A percentile compares a stretch with the other conserved stretches of the same genome.
These are phyloP conservation scores for Papilio demoleus DNA, from an alignment of 2,888 invertebrate species.

Conservation along the genomic window DNA sequence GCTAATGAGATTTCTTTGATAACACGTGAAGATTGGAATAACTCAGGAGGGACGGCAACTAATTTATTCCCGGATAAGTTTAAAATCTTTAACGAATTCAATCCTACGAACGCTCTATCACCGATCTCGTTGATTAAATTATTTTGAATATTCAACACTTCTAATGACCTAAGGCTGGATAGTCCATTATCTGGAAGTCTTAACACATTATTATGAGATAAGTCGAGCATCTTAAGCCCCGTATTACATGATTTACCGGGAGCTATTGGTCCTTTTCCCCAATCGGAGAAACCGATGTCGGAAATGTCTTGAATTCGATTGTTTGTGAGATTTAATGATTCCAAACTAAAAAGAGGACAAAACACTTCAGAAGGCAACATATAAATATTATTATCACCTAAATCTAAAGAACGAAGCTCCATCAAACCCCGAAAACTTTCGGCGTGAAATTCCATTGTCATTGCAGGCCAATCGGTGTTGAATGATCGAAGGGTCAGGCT, in stretches of 20 bases:
- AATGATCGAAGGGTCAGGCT: slow-evolving; percentile 88
- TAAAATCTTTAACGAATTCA: slow-evolving; percentile 87
- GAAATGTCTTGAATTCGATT: slow-evolving; percentile 91
- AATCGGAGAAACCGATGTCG: slow-evolving; percentile 89
- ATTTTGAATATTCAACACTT: slow-evolving; percentile 88
- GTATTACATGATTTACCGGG: slow-evolving; percentile 89
- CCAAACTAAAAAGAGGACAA: slow-evolving; percentile 88
- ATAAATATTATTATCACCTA: slow-evolving; percentile 91
- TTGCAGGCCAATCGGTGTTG: slow-evolving; percentile 91
- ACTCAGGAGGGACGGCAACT: slow-evolving; percentile 89
- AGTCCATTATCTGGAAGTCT: slow-evolving; percentile 88
- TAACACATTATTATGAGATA: slow-evolving; percentile 89
- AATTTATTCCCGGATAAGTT: slow-evolving; percentile 92
- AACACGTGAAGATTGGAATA: slow-evolving; percentile 88
- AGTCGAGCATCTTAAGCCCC: slow-evolving; percentile 87
- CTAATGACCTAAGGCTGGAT: slow-evolving; percentile 87
- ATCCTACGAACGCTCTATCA: slow-evolving; percentile 89
- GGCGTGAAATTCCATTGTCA: slow-evolving; percentile 90
- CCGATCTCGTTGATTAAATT: slow-evolving; percentile 90
- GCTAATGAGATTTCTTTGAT: slow-evolving; percentile 88
- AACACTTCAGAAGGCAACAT: slow-evolving; percentile 88
- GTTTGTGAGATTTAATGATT: slow-evolving; percentile 88
- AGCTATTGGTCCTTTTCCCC: slow-evolving; percentile 86
- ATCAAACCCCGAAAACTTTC: slow-evolving; percentile 88
- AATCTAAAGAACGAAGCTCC: slow-evolving; percentile 86